Evolutionary conservation across 2,113 vertebrate genomes (phyloP).

Genomic region (Catagonus wagneri): DNA sequence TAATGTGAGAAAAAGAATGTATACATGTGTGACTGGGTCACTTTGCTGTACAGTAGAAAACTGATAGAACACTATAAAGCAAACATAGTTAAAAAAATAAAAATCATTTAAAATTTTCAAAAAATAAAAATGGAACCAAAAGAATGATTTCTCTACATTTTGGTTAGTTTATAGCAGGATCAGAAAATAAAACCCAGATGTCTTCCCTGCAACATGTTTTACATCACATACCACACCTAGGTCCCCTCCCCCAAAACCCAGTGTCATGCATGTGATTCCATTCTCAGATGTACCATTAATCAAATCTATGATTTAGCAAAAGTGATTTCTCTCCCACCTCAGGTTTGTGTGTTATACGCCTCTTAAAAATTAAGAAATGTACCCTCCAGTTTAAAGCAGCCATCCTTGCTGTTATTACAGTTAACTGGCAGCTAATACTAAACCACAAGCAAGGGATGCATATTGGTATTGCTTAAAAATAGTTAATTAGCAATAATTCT

Average conservation of each 20-base stretch:
- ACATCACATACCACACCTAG: neutral
- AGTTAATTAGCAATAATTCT: neutral
- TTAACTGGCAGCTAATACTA: neutral
- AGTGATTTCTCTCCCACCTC: neutral
- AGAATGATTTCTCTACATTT: neutral
- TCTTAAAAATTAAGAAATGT: slow-evolving; percentile 7
- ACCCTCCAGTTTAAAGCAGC: neutral
- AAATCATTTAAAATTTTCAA: too few species aligned
- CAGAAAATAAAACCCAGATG: neutral
- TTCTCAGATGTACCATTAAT: neutral
- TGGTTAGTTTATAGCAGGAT: neutral
- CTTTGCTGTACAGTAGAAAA: too few species aligned
- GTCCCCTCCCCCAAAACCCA: neutral
- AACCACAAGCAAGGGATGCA: neutral
- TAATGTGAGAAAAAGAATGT: too few species aligned
- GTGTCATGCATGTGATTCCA: neutral
- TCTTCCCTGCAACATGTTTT: neutral
- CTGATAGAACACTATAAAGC: too few species aligned
- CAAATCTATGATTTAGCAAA: neutral
- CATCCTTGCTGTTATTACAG: neutral
- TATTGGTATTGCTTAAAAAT: neutral
- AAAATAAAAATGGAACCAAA: neutral
- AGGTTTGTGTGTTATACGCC: neutral
- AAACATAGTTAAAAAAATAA: too few species aligned
- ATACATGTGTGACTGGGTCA: too few species aligned